phyloP scores from a whole-genome alignment of 2,888 invertebrate species.

The Taphrorychus bicolor region DNA sequence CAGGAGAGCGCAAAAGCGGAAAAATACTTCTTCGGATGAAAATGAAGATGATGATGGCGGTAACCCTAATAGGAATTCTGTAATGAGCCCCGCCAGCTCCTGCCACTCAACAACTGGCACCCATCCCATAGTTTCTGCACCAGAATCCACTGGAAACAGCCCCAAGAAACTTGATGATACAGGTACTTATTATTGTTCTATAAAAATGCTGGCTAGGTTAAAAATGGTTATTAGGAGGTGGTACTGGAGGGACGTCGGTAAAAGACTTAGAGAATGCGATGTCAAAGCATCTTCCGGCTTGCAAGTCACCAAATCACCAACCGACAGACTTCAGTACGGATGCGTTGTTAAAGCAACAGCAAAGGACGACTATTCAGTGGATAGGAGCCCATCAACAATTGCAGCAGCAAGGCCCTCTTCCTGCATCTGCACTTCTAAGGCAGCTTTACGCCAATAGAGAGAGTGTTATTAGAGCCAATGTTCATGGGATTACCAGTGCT shows the following conservation, averaged over 20 bases:
- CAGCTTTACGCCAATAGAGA: constrained; percentile 93
- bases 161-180: constrained; percentile 62
- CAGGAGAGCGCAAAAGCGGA: constrained; percentile 68
- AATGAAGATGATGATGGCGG: constrained; percentile 63
- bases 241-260: constrained; percentile 68
- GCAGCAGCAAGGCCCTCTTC: constrained; percentile 64
- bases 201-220: background rate
- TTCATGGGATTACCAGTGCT: constrained; percentile 65
- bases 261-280: constrained; percentile 95
- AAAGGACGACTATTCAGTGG: constrained; percentile 90
- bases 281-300: constrained; percentile 88
- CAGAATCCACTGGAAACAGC: constrained; percentile 56
- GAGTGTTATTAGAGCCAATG: constrained; percentile 93
- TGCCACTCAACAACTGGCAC: constrained; percentile 68
- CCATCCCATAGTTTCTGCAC: constrained; percentile 59
- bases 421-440: constrained; percentile 87
- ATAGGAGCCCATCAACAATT: constrained; percentile 82
- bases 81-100: constrained; percentile 69
- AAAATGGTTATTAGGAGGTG: too few species aligned
- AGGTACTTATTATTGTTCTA: too few species aligned
- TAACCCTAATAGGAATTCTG: constrained; percentile 57
- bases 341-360: constrained; percentile 81
- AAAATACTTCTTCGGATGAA: constrained; percentile 64
- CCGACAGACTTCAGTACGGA: constrained; percentile 90
- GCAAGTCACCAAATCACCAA: constrained; percentile 68